A percentile compares a stretch with the other conserved stretches of the same genome.
phyloP scores from a whole-genome alignment of 92 coral and sea anemone species.

The Epizoanthus scotinus region DNA sequence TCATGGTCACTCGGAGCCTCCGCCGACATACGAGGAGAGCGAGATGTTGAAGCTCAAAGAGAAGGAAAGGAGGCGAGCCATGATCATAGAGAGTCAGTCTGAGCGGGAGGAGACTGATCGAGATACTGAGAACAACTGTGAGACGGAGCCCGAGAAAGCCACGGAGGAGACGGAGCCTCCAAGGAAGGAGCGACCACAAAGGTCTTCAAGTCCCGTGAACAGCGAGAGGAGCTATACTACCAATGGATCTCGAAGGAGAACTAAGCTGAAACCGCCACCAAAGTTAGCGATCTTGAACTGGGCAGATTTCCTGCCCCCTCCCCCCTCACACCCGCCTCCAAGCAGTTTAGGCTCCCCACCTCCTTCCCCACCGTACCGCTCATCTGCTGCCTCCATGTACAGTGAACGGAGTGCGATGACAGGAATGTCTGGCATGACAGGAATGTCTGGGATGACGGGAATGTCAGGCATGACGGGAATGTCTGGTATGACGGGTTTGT shows the following conservation, averaged over 20 bases:
- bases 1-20: conserved; percentile 82
- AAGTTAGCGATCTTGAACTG: conserved; percentile 94
- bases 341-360: conserved; percentile 97
- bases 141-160: conserved; percentile 18
- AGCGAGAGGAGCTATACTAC: conserved; percentile 88
- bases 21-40: conserved; percentile 82
- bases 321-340: conserved; percentile 97
- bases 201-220: conserved; percentile 62
- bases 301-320: conserved; percentile 98
- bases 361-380: conserved; percentile 91
- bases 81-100: conserved; percentile 38
- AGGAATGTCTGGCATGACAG: conserved; percentile 90
- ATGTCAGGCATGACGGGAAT: conserved; percentile 78
- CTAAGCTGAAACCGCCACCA: conserved; percentile 92
- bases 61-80: conserved; percentile 56
- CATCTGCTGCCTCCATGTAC: conserved; percentile 62
- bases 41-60: conserved; percentile 79
- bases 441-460: conserved; percentile 79
- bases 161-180: conserved; percentile 46
- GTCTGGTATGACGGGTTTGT: conserved; percentile 77
- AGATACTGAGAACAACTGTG: conserved; percentile 41
- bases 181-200: background rate
- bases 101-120: conserved; percentile 21
- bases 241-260: conserved; percentile 73
- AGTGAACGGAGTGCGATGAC: conserved; percentile 93